phyloP scores from a whole-genome alignment of 2,113 vertebrate species.

The Monarcha castaneiventris region DNA sequence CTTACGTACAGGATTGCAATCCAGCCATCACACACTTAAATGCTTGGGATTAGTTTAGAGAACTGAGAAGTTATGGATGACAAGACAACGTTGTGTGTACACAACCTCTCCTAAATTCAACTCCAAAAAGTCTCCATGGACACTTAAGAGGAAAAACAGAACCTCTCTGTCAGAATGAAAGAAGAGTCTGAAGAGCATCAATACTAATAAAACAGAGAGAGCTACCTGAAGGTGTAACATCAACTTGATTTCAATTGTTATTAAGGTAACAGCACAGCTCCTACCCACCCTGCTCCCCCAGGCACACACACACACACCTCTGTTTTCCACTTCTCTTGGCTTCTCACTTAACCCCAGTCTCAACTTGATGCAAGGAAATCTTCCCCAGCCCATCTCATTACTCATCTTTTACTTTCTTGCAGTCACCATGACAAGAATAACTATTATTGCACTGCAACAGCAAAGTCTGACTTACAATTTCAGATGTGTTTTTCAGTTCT shows the following conservation, averaged over 20 bases:
- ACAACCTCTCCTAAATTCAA: neutral
- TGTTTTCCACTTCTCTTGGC: neutral
- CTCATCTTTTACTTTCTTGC: neutral
- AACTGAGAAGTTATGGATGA: neutral
- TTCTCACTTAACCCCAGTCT: neutral
- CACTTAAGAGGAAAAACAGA: neutral
- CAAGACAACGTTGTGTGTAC: neutral
- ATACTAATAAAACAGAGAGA: neutral
- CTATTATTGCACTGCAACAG: neutral
- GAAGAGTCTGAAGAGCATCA: neutral
- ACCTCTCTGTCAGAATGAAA: neutral
- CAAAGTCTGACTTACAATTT: neutral
- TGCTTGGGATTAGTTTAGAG: neutral
- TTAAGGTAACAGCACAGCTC: neutral
- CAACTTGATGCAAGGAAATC: neutral
- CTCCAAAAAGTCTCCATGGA: neutral
- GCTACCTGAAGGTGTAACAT: neutral
- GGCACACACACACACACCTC: neutral
- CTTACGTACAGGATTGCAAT: neutral
- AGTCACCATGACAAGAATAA: neutral
- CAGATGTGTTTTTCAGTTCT: neutral
- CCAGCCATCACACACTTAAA: neutral
- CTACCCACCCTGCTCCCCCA: neutral
- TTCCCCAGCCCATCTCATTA: neutral
- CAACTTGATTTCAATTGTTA: neutral